phyloP scores from a whole-genome alignment of 2,113 vertebrate genomes.

The Zosterops japonicus region DNA sequence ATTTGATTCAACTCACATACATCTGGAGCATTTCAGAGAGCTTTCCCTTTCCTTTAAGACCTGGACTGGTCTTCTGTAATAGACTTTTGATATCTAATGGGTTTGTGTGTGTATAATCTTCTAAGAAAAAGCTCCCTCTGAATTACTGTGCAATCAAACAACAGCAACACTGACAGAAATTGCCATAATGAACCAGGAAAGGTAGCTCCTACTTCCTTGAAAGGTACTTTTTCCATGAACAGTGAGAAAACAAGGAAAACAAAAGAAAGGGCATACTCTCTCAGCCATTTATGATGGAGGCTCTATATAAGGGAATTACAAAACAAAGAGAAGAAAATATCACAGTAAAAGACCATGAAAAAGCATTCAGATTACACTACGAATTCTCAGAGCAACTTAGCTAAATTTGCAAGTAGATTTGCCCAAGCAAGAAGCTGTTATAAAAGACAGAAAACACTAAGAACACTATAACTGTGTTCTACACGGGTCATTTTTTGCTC shows the following conservation, averaged over 20 bases:
- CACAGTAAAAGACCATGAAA: neutral
- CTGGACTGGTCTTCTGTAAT: neutral
- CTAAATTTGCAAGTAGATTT: neutral
- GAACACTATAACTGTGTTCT: neutral
- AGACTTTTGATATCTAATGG: neutral
- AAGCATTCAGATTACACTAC: neutral
- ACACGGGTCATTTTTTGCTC: neutral
- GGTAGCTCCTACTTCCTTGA: neutral
- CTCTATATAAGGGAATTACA: neutral
- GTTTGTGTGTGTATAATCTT: neutral
- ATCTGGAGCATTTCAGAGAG: neutral
- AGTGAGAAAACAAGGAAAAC: neutral
- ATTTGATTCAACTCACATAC: neutral
- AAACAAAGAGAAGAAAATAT: neutral
- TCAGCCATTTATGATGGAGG: neutral
- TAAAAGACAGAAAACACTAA: neutral
- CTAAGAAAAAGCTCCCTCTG: neutral
- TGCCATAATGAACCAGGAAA: neutral
- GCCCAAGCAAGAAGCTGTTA: neutral
- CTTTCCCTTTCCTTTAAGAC: neutral
- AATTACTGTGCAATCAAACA: neutral
- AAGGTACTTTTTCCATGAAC: neutral
- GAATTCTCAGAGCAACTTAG: neutral
- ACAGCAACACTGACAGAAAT: neutral
- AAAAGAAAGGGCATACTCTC: neutral